Evolutionary conservation across 2,888 invertebrate genomes (phyloP).

Genomic region (Orthosia gracilis): DNA sequence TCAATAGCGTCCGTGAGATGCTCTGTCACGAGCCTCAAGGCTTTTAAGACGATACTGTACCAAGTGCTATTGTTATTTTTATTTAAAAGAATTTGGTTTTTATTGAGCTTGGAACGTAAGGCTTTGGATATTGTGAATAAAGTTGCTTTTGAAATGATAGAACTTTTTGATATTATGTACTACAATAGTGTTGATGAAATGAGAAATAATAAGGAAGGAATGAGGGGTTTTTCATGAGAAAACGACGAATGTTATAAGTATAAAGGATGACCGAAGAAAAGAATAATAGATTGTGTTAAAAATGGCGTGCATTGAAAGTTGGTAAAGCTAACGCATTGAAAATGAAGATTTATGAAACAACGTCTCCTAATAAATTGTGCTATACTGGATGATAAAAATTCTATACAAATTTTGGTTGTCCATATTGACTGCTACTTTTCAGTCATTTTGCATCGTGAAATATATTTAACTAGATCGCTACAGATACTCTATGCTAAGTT

Average conservation of each 20-base stretch:
- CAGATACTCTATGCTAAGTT: background rate
- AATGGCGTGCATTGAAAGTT: background rate
- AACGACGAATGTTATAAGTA: background rate
- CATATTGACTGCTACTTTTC: no score
- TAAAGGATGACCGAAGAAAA: background rate
- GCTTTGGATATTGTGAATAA: background rate
- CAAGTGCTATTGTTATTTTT: conserved; percentile 40
- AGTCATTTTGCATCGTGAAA: no score
- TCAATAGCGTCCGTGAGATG: conserved; percentile 74
- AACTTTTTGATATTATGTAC: background rate
- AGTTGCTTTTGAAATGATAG: background rate
- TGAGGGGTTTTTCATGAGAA: no score
- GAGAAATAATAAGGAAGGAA: background rate
- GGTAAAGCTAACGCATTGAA: background rate
- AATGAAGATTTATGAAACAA: background rate
- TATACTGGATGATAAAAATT: no score
- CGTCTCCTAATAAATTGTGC: background rate
- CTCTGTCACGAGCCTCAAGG: conserved; percentile 63
- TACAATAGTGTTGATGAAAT: background rate
- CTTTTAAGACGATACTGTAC: conserved; percentile 45
- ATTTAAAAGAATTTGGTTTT: conserved; percentile 31
- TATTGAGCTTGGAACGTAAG: background rate
- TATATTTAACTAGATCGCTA: background rate
- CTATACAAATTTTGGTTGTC: no score
- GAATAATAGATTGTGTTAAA: background rate